Evolutionary conservation across 2,888 invertebrate genomes (phyloP).

Genomic region (Watsonalla cultraria): DNA sequence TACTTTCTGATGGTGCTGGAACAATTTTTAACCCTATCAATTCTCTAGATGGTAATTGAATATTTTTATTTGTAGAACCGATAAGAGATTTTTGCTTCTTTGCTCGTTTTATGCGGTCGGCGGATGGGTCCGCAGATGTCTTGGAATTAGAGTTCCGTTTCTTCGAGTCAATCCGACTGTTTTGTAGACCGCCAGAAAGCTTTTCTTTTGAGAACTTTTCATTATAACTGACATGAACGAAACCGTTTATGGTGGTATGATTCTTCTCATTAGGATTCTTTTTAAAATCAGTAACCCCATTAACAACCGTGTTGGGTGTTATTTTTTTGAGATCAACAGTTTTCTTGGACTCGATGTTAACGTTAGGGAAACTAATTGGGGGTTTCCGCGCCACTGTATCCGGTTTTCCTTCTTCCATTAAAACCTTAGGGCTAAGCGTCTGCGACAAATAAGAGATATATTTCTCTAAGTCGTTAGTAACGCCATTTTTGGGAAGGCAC

Average conservation of each 20-base stretch:
- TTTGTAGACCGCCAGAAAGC: constrained; percentile 34
- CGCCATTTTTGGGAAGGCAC: constrained; percentile 68
- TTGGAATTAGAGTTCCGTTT: constrained; percentile 42
- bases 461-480: constrained; percentile 69
- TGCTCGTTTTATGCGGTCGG: constrained; percentile 41
- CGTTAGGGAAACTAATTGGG: constrained; percentile 28
- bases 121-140: constrained; percentile 53
- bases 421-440: constrained; percentile 69
- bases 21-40: constrained; percentile 43
- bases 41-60: constrained; percentile 50
- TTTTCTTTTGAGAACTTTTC: constrained; percentile 50
- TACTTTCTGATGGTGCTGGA: constrained; percentile 39
- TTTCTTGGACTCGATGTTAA: constrained; percentile 32
- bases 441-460: constrained; percentile 72
- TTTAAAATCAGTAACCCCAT: constrained; percentile 48
- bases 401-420: constrained; percentile 64
- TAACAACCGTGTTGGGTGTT: constrained; percentile 30
- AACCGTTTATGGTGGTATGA: constrained; percentile 58
- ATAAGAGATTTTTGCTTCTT: constrained; percentile 28
- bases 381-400: constrained; percentile 36
- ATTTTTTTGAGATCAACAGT: constrained; percentile 44
- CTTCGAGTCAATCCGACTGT: constrained; percentile 52
- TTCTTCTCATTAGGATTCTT: constrained; percentile 46
- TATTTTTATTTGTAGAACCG: constrained; percentile 43
- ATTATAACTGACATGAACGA: constrained; percentile 54